A percentile compares a stretch with the other conserved stretches of the same genome.
These are phyloP conservation scores for Lucilia sericata DNA, from an alignment of 1,140 invertebrate species.

Conservation along the genomic window DNA sequence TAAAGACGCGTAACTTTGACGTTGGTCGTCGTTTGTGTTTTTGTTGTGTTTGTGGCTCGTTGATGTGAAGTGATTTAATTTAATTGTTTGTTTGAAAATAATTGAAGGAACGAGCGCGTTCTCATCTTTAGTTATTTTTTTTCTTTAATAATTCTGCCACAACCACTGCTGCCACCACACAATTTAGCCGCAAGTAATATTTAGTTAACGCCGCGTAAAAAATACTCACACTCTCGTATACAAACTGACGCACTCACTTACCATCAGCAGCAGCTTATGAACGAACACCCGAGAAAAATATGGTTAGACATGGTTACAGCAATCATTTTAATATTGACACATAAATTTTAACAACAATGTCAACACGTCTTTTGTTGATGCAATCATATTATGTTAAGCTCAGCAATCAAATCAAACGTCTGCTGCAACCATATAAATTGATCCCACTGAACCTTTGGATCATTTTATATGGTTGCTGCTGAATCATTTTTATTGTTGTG, in stretches of 20 bases:
- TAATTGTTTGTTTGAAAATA: constrained; percentile 44
- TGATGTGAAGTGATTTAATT: constrained; percentile 41
- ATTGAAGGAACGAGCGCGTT: constrained; percentile 38
- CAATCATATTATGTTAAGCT: too few species aligned
- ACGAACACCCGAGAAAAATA: too few species aligned
- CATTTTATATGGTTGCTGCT: too few species aligned
- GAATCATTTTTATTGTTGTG: too few species aligned
- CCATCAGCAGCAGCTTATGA: not conserved
- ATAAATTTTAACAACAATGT: too few species aligned
- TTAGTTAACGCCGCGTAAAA: constrained; percentile 32
- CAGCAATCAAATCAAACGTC: too few species aligned
- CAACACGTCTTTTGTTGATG: too few species aligned
- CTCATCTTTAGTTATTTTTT: not conserved
- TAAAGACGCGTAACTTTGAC: not conserved
- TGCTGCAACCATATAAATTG: too few species aligned
- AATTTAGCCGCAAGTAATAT: constrained; percentile 22
- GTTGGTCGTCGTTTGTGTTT: not conserved
- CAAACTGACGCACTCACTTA: not conserved
- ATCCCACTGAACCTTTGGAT: too few species aligned
- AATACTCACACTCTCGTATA: not conserved
- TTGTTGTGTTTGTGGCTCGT: not conserved
- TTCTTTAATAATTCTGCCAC: not conserved
- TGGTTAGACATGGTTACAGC: too few species aligned
- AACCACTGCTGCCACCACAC: not conserved
- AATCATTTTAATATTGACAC: too few species aligned